Base-by-base conservation (phyloP, 2,797 vertebrate species). In the Ptychadena robeensis region DNA sequence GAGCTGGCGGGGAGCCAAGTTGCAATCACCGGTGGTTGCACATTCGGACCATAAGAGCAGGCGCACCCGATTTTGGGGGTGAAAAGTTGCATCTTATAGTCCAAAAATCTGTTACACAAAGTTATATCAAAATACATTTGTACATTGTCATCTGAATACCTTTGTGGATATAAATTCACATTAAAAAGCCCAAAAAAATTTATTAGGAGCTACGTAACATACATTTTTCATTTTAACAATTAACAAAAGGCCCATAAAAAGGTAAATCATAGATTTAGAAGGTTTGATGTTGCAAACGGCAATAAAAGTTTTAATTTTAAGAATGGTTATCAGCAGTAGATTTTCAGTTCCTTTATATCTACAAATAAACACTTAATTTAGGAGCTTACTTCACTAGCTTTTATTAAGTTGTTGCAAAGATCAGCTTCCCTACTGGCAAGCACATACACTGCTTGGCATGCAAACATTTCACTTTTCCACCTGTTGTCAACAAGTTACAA, bases 401-500 rank as follows among this genome's bases (percentile, higher is more conserved):
- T 4, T 38, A 44, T 14, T 57, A 72, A 59, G 38, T 28, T 53
- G 79, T 31, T 61, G 59, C 25, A 61, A 25, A 61, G 48, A 64
- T 74, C 30, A 73, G 15, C 38, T 68, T 68, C 38, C 34, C 28
- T 61, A 14, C 63, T 73, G 44, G 68, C 35, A 80, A 40, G 68
- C 38, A 66, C 69, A 48, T 22, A 44, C 35, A 64, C 34, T 48
- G 48, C 48, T 37, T 75, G 77, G 35, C 64, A 63, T 35, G 15
- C 69, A 30, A 31, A 18, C 38, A 25, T 30, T 61, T 61, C 3
- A 61, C 44, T 53, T 73, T 32, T 80, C 77, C 71, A 80, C 64
- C 81, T 82, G 73, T 75, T 85, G 83, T 85, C 72, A 85, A 85
- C 83, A 85, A 85, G 71, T 76, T 85, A 78, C 63, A 80, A 32